A percentile compares a stretch with the other conserved stretches of the same genome.
These are phyloP conservation scores for Emydoidea blandingii DNA, from an alignment of 2,797 vertebrate species.

Conservation along the genomic window DNA sequence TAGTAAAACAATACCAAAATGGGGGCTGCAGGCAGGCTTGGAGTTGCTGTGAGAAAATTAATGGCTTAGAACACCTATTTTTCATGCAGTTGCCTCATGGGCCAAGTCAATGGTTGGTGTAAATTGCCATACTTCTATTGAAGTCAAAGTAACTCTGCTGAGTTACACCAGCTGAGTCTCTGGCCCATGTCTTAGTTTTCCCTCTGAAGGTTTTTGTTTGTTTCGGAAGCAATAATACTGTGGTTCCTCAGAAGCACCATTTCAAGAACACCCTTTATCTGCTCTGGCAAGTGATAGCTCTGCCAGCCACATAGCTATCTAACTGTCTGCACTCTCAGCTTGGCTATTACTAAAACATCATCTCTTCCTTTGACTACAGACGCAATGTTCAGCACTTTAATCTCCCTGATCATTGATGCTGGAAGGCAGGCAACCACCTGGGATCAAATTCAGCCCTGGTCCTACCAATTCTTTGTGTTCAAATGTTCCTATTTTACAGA, in stretches of 20 bases:
- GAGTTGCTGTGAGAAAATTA: neutral
- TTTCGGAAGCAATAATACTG: neutral
- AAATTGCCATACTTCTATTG: neutral
- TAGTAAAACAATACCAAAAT: slow-evolving; percentile 35
- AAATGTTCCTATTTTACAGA: neutral
- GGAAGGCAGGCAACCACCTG: neutral
- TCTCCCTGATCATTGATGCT: neutral
- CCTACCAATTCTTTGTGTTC: too few species aligned
- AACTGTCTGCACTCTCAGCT: neutral
- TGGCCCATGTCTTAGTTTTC: neutral
- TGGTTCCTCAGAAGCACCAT: neutral
- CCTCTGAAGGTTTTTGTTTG: neutral
- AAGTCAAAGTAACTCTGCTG: neutral
- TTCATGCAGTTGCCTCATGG: neutral
- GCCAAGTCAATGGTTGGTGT: neutral
- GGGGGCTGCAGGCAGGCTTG: neutral
- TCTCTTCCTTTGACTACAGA: neutral
- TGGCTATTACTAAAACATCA: neutral
- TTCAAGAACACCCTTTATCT: neutral
- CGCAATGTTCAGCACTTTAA: neutral
- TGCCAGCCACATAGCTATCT: neutral
- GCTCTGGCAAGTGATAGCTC: neutral
- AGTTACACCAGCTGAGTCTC: neutral
- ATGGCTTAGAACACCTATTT: neutral
- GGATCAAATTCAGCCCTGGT: neutral